Base-by-base conservation (phyloP, 2,797 vertebrate species). In the Phoxinus dragarum region DNA sequence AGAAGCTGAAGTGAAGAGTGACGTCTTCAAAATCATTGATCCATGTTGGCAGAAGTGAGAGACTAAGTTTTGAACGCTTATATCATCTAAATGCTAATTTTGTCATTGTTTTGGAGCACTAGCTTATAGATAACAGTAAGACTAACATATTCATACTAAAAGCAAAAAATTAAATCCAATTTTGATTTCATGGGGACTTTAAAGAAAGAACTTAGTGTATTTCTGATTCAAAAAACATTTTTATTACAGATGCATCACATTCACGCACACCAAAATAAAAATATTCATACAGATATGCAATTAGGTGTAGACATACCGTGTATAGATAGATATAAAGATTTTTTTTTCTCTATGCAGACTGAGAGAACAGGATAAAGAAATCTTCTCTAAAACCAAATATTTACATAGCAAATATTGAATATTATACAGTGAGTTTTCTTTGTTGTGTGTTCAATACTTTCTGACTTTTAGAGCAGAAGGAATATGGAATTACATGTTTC, bases 261-360 rank as follows among this genome's bases (percentile, higher is more conserved):
- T 95, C 84, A 75, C 80, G 7, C 93, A 94, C 93, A 93, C 90
- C 85, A 94, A 94, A 95, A 95, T 94, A 94, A 94, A 95, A 95
- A 94, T 93, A 91, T 92, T 93, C 93, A 94, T 93, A 87, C 84
- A 85, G 75, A 83, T 87, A 86, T 73, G 87, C 76, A 93, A 91
- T 92, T 91, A 86, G 82, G 80, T 27, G 44, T 86, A 84, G 86
- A 88, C 80, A 80, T 86, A 83, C 52, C 19, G 36, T 83, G 84
- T 87, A 87, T 84, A 87, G 86, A 86, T 88, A 76, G 71, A 90
- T 88, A 86, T 88, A 86, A 89, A 88, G 88, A 77, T 89, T 74
- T 72, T 75, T 81, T 82, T 83, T 73, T 93, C 92, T 85, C 74
- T 81, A 92, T 94, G 93, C 93, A 93, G 93, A 93, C 91, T 91